Evolutionary conservation across 2,113 vertebrate genomes (phyloP), one percentile per base, ranked within the genome.

Genomic region (Rousettus leschenaultii): DNA sequence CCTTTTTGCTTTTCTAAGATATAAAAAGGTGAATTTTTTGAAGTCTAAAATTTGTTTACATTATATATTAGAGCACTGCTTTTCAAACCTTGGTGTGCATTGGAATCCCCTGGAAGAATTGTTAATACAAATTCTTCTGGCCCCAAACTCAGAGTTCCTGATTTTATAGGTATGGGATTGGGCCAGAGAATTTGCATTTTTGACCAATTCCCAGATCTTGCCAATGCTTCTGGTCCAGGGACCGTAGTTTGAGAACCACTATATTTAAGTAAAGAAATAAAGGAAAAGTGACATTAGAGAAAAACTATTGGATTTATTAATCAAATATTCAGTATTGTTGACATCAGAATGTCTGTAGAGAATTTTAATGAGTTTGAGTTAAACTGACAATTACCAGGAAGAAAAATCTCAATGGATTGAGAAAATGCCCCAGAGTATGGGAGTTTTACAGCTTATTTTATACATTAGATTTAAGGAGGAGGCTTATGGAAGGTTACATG

Each of bases 1-100:
- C 10, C 19, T 71, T 95, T 85, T 61, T 96, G 35, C 13, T 85
- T 95, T 91, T 53, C n/a, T 95, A 51, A 88, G 21, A 84, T 78
- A 83, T 10, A 85, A 48, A 95, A 82, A 53, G 63, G 35, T 89
- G 22, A n/a, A 70, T 26, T 40, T 94, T 61, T 61, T 65, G 12
- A 70, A 86, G 70, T 65, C 77, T 70, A 79, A 70, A 94, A 55
- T 87, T 68, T 68, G 15, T 59, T 84, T 80, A 48, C 74, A 65
- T 82, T 70, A 7, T 86, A 79, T 68, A 8, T 92, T 88, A 74
- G 6, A 92, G 1, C 7, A 79, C 26, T 96, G 38, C 8, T 84
- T 83, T 93, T 86, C 53, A 59, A 57, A 66, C 30, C 5, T 75
- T 80, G 24, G 13, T 55, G 16, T 86, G 7, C 40, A 5, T 84